A percentile compares a stretch with the other conserved stretches of the same genome.
Evolutionary conservation across 30 jellyfish, hydroid and myxozoan genomes (phyloP).

Genomic region (Turritopsis rubra): DNA sequence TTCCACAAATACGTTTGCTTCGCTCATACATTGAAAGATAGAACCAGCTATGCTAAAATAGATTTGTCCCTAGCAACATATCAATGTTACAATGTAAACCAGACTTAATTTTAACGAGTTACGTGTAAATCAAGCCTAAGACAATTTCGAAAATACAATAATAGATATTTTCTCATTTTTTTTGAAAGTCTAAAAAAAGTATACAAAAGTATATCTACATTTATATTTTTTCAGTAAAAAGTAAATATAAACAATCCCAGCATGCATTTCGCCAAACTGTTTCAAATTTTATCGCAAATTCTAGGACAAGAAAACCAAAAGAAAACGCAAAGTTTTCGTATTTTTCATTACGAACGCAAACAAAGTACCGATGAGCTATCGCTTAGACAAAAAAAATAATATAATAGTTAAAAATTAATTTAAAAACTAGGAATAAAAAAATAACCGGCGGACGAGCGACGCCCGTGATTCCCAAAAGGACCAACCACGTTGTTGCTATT

Average conservation of each 20-base stretch:
- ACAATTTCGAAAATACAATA: not conserved
- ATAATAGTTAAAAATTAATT: too few relatives aligned
- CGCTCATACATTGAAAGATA: not conserved
- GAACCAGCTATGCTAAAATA: too few relatives aligned
- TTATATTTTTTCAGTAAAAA: not conserved
- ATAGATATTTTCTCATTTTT: not conserved
- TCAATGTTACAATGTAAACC: not conserved
- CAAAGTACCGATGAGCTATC: not conserved
- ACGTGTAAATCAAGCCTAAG: not conserved
- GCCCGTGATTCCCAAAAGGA: too few relatives aligned
- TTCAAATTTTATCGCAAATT: too few relatives aligned
- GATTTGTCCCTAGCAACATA: too few relatives aligned
- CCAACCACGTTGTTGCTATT: too few relatives aligned
- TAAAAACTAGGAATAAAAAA: not conserved
- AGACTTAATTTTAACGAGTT: not conserved
- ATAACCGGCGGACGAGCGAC: not conserved
- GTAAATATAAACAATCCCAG: not conserved
- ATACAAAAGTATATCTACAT: not conserved
- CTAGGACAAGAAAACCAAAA: not conserved
- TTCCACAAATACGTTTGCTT: too few relatives aligned
- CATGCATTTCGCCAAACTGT: not conserved
- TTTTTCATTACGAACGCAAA: not conserved
- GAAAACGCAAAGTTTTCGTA: not conserved
- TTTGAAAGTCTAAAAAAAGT: not conserved
- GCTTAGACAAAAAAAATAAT: too few relatives aligned